phyloP scores from a whole-genome alignment of 2,113 vertebrate genomes.

The Phyllopteryx taeniolatus region DNA sequence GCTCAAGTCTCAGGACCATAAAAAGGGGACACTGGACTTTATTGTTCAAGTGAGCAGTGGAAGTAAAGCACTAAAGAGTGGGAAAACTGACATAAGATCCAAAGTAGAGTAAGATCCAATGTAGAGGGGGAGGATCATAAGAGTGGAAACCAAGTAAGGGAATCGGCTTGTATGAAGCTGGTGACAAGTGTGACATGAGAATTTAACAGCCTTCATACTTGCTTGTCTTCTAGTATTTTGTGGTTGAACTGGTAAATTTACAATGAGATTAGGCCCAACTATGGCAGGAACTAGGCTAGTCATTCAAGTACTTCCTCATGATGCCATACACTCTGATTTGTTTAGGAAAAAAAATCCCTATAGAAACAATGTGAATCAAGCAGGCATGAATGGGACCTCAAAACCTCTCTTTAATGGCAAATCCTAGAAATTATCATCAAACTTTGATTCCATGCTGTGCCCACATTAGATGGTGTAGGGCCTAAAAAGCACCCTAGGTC shows the following conservation, averaged over 20 bases:
- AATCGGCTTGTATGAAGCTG: neutral
- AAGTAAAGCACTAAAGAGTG: constrained; percentile 6
- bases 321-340: no score
- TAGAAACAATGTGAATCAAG: no score
- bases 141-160: neutral
- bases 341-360: no score
- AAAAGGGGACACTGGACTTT: neutral
- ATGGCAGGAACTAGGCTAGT: no score
- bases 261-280: no score
- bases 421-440: no score
- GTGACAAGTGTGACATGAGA: neutral
- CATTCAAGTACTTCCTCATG: no score
- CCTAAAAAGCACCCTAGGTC: neutral
- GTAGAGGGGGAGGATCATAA: neutral
- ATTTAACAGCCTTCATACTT: neutral
- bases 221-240: neutral
- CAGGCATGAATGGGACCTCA: no score
- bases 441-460: neutral
- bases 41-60: constrained; percentile 1
- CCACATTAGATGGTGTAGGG: neutral
- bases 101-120: neutral
- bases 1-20: constrained; percentile 25
- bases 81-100: neutral
- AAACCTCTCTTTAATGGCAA: no score
- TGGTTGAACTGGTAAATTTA: neutral